A percentile compares a stretch with the other conserved stretches of the same genome.
These are phyloP conservation scores for Napeogenes inachia DNA, from an alignment of 2,888 invertebrate species.

Conservation along the genomic window DNA sequence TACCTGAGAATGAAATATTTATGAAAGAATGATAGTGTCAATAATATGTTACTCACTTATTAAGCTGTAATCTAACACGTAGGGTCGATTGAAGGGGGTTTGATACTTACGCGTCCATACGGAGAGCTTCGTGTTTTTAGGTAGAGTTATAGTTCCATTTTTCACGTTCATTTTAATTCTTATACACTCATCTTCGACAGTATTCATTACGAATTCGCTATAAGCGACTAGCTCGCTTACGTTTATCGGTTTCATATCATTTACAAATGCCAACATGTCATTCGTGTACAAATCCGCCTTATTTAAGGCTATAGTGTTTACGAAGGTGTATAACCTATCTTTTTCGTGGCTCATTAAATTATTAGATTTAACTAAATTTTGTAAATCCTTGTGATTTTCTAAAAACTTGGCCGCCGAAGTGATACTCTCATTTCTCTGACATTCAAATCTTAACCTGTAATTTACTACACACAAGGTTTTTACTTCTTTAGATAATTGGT, in stretches of 20 bases:
- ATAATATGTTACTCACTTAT: neutral
- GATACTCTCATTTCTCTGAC: constrained; percentile 31
- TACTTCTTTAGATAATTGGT: constrained; percentile 20
- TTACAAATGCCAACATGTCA: constrained; percentile 29
- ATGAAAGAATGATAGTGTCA: neutral
- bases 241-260: constrained; percentile 28
- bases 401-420: constrained; percentile 16
- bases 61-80: neutral
- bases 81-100: neutral
- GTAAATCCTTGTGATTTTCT: constrained; percentile 13
- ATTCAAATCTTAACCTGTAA: constrained; percentile 31
- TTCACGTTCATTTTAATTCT: constrained; percentile 14
- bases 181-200: constrained; percentile 25
- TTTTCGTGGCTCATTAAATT: constrained; percentile 24
- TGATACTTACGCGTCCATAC: neutral
- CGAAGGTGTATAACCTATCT: constrained; percentile 32
- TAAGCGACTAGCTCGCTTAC: constrained; percentile 32
- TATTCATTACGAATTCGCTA: constrained; percentile 31
- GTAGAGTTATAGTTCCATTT: neutral
- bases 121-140: neutral
- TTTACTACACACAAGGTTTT: constrained; percentile 22
- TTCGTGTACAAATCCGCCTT: constrained; percentile 28
- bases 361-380: constrained; percentile 18
- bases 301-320: constrained; percentile 23
- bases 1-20: constrained; percentile 22